These are phyloP conservation scores for Cataglyphis livida DNA, from an alignment of 2,888 invertebrate species.

Conservation along the genomic window DNA sequence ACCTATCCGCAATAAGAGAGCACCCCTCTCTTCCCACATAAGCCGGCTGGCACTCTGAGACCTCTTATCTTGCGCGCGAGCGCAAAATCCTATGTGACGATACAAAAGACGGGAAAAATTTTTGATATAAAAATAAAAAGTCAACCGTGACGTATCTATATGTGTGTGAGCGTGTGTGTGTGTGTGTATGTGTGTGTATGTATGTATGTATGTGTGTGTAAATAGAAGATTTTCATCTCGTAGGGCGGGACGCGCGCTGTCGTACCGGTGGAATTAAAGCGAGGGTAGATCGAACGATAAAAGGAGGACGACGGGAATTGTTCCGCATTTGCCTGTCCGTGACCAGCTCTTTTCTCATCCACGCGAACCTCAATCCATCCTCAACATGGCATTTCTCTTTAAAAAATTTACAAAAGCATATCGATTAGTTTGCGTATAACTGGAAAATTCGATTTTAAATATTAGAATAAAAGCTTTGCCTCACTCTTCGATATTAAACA, in stretches of 20 bases:
- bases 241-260: constrained; percentile 2
- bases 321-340: constrained; percentile 29
- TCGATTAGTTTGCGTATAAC: constrained; percentile 7
- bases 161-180: not conserved
- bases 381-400: not conserved
- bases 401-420: constrained; percentile 34
- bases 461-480: not conserved
- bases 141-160: constrained; percentile 1
- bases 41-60: constrained; percentile 3
- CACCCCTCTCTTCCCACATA: not conserved
- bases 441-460: not conserved
- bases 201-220: constrained; percentile 1
- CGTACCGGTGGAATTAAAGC: constrained; percentile 32
- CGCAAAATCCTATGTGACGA: constrained; percentile 11
- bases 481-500: not conserved
- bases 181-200: not conserved
- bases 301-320: constrained; percentile 27
- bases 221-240: constrained; percentile 37
- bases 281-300: constrained; percentile 38
- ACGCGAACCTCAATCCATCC: constrained; percentile 2
- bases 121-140: constrained; percentile 37
- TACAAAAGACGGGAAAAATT: constrained; percentile 13
- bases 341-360: constrained; percentile 26
- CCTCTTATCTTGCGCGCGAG: not conserved
- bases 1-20: constrained; percentile 49